These are phyloP conservation scores for Alloscopus bannaensis DNA, from an alignment of 2,888 invertebrate genomes.

Conservation along the genomic window DNA sequence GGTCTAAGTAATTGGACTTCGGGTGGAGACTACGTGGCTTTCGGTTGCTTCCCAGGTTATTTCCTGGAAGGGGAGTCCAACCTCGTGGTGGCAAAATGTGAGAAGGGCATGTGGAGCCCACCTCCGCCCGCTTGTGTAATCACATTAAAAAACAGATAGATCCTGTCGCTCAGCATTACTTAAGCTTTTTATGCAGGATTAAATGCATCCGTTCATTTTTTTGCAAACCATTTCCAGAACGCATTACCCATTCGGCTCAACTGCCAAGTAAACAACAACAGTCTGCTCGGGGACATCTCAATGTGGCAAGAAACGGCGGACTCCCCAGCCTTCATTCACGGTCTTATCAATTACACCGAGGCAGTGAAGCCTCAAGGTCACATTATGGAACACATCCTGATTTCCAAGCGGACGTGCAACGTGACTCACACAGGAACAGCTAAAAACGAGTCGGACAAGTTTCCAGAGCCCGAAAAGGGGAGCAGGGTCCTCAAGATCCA, in stretches of 20 bases:
- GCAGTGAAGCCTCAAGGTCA: conserved; percentile 69
- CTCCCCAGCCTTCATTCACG: conserved; percentile 62
- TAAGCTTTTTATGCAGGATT: too few species aligned
- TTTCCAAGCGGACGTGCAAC: conserved; percentile 67
- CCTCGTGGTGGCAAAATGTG: conserved; percentile 62
- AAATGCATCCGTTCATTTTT: conserved; percentile 10
- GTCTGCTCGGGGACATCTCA: conserved; percentile 63
- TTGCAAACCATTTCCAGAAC: conserved; percentile 45
- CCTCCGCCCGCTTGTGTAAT: conserved; percentile 68
- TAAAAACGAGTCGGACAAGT: conserved; percentile 33
- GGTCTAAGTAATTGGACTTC: conserved; percentile 70
- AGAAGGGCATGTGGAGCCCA: conserved; percentile 62
- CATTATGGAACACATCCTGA: conserved; percentile 57
- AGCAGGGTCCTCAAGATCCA: conserved; percentile 50
- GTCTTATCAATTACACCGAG: conserved; percentile 61
- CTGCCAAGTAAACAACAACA: conserved; percentile 66
- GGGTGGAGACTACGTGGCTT: conserved; percentile 58
- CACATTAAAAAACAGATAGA: neutral
- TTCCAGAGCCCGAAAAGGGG: conserved; percentile 8
- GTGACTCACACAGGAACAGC: conserved; percentile 42
- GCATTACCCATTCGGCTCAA: conserved; percentile 67
- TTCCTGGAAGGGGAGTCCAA: conserved; percentile 65
- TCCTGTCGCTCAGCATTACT: too few species aligned
- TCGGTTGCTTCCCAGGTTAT: conserved; percentile 70
- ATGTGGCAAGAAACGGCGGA: conserved; percentile 65